Percentiles rank a stretch among this genome's conserved stretches.
Conservation (phyloP, 2,888 invertebrate species). For the Salpingus planirostris region DNA sequence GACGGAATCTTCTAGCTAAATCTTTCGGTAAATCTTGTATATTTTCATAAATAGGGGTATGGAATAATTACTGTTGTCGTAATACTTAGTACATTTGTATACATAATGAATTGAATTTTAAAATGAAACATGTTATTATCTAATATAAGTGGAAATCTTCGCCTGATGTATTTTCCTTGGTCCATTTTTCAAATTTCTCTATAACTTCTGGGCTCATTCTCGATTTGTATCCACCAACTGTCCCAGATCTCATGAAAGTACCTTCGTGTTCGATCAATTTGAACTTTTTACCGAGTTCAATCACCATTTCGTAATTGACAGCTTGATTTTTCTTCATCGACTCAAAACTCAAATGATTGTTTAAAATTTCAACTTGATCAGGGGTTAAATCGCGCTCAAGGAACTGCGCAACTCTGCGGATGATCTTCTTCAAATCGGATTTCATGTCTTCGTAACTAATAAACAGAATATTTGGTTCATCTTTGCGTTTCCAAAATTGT, state of each 20-base stretch:
- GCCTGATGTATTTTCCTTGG: not conserved
- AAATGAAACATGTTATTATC: no score
- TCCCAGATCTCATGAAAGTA: constrained; percentile 3
- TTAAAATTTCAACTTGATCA: constrained; percentile 21
- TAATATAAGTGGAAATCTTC: no score
- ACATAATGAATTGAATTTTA: no score
- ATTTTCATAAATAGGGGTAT: no score
- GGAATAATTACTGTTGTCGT: no score
- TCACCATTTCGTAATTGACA: constrained; percentile 45
- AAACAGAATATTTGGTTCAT: constrained; percentile 29
- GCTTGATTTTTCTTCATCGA: constrained; percentile 50
- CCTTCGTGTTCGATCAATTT: constrained; percentile 24
- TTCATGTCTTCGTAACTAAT: constrained; percentile 33
- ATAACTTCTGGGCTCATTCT: constrained; percentile 4
- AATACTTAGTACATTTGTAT: no score
- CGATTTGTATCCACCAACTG: constrained; percentile 4
- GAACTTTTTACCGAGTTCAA: constrained; percentile 33
- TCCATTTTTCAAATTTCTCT: constrained; percentile 4
- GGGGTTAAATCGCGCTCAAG: constrained; percentile 22
- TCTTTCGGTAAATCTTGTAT: no score
- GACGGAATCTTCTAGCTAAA: no score
- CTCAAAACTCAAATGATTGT: constrained; percentile 29
- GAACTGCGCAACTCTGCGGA: constrained; percentile 24
- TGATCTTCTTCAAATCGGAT: constrained; percentile 22
- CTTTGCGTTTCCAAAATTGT: constrained; percentile 27